Conservation (phyloP, 2,888 invertebrate genomes). For the Xanthorhoe designata region DNA sequence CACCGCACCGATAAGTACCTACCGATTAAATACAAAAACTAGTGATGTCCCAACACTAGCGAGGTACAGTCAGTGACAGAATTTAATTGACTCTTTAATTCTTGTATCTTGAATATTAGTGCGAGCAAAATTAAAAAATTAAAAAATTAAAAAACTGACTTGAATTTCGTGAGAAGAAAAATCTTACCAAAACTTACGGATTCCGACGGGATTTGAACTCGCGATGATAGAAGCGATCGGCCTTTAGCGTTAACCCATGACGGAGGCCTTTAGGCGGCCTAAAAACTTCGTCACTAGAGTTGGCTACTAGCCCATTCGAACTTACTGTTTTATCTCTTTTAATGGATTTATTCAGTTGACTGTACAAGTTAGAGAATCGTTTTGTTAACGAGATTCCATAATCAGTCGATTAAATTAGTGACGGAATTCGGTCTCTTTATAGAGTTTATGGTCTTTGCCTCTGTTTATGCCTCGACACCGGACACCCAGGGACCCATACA, state of each 20-base stretch:
- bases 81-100: not conserved
- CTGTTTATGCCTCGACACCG: conserved; percentile 34
- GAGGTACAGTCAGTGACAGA: conserved; percentile 22
- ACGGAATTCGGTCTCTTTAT: conserved; percentile 41
- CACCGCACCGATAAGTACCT: conserved; percentile 63
- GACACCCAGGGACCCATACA: not conserved
- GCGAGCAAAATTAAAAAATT: too few species aligned
- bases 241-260: too few species aligned
- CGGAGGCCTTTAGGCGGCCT: too few species aligned
- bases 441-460: conserved; percentile 29
- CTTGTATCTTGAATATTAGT: not conserved
- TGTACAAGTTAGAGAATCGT: conserved; percentile 36
- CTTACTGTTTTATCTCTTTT: too few species aligned
- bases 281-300: too few species aligned
- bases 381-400: conserved; percentile 46
- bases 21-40: conserved; percentile 63
- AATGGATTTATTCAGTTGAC: not conserved
- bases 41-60: conserved; percentile 53
- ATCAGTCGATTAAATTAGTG: conserved; percentile 49
- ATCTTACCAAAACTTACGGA: too few species aligned
- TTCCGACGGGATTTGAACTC: too few species aligned
- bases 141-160: too few species aligned
- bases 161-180: too few species aligned
- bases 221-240: too few species aligned
- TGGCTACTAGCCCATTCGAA: too few species aligned